A percentile compares a stretch with the other conserved stretches of the same genome.
Evolutionary conservation across 1,140 invertebrate species (phyloP).

Genomic region (Formica exsecta): DNA sequence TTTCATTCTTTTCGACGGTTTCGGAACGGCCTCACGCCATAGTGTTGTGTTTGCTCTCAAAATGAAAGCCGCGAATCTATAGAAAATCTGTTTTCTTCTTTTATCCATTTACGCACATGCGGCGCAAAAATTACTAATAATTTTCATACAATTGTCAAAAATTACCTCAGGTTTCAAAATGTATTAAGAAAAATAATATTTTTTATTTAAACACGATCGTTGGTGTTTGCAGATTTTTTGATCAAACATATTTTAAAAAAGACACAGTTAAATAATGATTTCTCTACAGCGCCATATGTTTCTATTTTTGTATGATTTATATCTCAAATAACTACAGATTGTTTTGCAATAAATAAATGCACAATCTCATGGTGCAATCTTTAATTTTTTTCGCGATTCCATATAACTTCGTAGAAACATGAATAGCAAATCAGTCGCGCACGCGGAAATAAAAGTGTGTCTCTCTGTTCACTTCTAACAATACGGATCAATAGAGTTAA

Average conservation of each 20-base stretch:
- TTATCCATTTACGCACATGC: neutral
- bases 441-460: constrained; percentile 39
- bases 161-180: neutral
- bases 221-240: neutral
- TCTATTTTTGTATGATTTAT: neutral
- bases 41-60: constrained; percentile 27
- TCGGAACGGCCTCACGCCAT: neutral
- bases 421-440: constrained; percentile 46
- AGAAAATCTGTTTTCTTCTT: constrained; percentile 12
- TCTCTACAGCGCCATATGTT: neutral
- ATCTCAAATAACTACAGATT: neutral
- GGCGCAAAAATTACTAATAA: neutral
- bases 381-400: neutral
- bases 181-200: neutral
- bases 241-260: neutral
- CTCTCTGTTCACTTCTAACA: constrained; percentile 4
- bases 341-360: neutral
- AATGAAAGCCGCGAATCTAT: constrained; percentile 19
- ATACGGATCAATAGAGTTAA: constrained; percentile 35
- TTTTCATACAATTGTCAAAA: neutral
- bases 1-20: constrained; percentile 42
- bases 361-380: neutral
- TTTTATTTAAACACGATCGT: neutral
- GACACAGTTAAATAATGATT: constrained; percentile 12
- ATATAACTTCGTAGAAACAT: constrained; percentile 19